Evolutionary conservation across 2,113 vertebrate species (phyloP).

Genomic region (Pseudopodoces humilis): DNA sequence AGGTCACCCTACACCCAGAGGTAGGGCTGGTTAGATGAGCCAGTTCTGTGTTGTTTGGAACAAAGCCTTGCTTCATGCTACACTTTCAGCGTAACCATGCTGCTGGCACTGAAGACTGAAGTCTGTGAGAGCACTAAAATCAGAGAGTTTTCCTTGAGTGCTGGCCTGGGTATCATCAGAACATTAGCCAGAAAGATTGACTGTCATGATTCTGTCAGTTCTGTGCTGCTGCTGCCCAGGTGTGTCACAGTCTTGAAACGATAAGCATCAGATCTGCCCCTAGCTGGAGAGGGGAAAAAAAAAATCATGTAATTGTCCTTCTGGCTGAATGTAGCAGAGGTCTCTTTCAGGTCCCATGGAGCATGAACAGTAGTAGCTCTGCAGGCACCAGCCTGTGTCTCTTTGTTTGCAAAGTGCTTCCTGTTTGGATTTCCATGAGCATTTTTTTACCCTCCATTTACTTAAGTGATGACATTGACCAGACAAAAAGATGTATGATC

Average conservation of each 20-base stretch:
- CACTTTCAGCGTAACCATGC: not conserved
- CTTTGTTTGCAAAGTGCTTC: conserved; percentile 44
- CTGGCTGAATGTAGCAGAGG: conserved; percentile 1
- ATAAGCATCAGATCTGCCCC: not conserved
- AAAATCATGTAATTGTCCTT: not conserved
- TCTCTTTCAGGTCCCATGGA: conserved; percentile 14
- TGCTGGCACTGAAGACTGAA: not conserved
- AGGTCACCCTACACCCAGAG: conserved; percentile 50
- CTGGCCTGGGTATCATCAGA: not conserved
- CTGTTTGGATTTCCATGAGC: conserved; percentile 58
- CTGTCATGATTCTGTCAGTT: not conserved
- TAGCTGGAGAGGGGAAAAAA: not conserved
- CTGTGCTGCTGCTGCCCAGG: not conserved
- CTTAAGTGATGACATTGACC: conserved; percentile 25
- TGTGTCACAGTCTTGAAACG: not conserved
- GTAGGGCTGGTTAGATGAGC: conserved; percentile 25
- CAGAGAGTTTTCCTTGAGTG: not conserved
- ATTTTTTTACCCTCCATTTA: conserved; percentile 43
- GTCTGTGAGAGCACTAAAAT: not conserved
- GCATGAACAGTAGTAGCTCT: conserved; percentile 37
- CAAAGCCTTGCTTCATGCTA: conserved; percentile 2
- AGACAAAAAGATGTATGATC: not conserved
- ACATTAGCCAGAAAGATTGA: not conserved
- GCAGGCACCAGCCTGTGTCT: conserved; percentile 31
- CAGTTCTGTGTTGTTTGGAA: not conserved